Base-by-base conservation (phyloP, 1,140 invertebrate genomes). In the Periplaneta americana region DNA sequence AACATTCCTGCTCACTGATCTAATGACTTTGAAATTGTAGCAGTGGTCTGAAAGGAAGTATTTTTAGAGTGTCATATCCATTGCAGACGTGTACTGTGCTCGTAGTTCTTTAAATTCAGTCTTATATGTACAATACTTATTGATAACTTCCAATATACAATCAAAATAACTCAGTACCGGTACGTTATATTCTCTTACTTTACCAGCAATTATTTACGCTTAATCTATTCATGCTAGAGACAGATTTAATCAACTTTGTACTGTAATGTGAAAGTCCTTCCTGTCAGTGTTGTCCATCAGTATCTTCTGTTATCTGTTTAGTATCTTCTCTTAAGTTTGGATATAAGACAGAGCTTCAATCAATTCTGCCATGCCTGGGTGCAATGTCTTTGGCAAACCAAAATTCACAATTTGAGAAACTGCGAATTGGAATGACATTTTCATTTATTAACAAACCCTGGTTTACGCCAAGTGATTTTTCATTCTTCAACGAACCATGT, bases 311-410 rank as follows among this genome's bases (percentile, higher is more conserved):
- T 66, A 66, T 4, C 4, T 66, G n/a, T n/a, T n/a, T 11, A 66
- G 48, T n/a, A 28, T 5, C 6, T 66, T 66, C 48, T 66, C 48
- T 66, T 66, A 6, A 66, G 0, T 48, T 48, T 48, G 5, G 6
- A 8, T 1, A 0, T 66, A 6, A 9, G n/a, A 28, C 31, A 34
- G 33, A 34, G 34, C 33, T 80, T 89, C 90, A 92, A 86, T 92
- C 91, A 32, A 91, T 84, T 84, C 90, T 91, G 79, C 92, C 94
- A 85, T 93, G 94, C 48, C 90, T 88, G 13, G 94, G 94, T 37
- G 94, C 94, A 82, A 96, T 91, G 84, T 94, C 90, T 79, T 95
- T 92, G 18, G 90, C 88, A 82, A 94, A 94, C 92, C 95, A 95
- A 83, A 93, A 92, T 77, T 94, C 92, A 87, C 95, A 96, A 83